A percentile compares a stretch with the other conserved stretches of the same genome.
These are phyloP conservation scores for Thalassoma bifasciatum DNA, from an alignment of 2,113 vertebrate genomes.

Conservation along the genomic window DNA sequence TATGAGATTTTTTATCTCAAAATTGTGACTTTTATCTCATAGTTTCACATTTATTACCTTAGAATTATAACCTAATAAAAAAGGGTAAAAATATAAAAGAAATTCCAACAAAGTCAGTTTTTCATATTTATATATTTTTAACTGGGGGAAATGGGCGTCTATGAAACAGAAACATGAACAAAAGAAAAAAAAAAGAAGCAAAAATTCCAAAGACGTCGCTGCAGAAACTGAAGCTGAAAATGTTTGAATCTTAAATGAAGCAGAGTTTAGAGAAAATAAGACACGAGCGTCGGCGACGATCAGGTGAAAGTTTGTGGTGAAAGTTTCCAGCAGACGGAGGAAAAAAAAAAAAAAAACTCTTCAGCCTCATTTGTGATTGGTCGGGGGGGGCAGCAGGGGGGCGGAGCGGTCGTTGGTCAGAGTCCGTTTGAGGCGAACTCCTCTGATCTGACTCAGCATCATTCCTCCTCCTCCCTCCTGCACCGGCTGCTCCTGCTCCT, in stretches of 20 bases:
- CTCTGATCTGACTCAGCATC: conserved; percentile 81
- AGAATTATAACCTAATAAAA: no score
- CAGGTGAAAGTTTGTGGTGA: not conserved
- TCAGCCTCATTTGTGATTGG: conserved; percentile 73
- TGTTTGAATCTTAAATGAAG: conserved; percentile 33
- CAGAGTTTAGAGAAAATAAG: conserved; percentile 30
- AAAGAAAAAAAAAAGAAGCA: no score
- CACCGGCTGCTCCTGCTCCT: no score
- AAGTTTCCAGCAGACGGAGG: not conserved
- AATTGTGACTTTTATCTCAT: no score
- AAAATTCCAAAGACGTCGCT: not conserved
- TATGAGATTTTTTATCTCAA: no score
- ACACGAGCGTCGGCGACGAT: conserved; percentile 12
- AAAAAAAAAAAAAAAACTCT: no score
- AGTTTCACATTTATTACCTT: no score
- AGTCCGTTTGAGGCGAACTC: conserved; percentile 80
- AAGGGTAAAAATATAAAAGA: no score
- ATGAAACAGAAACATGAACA: no score
- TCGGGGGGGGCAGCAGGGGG: conserved; percentile 72
- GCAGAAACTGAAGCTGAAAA: conserved; percentile 13
- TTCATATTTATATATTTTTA: no score
- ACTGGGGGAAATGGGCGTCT: no score
- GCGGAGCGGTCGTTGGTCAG: conserved; percentile 85
- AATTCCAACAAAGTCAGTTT: no score
- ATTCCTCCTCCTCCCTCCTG: conserved; percentile 28